These are phyloP conservation scores for Callipepla squamata DNA, from an alignment of 2,113 vertebrate genomes.

Conservation along the genomic window DNA sequence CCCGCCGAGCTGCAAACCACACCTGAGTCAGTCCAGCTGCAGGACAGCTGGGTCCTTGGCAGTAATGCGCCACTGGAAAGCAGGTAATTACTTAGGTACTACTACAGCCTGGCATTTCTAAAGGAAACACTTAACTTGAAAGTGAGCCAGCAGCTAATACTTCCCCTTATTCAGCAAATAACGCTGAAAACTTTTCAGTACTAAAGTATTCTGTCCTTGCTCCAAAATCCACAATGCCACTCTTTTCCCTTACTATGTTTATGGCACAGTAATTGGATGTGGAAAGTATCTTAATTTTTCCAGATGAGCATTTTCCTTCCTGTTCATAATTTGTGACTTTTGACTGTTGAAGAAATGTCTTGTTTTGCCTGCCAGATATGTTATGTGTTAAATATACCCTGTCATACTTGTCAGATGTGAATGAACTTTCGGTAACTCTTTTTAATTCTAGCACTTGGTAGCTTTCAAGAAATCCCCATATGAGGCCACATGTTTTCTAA, in stretches of 20 bases:
- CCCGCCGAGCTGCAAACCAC: slow-evolving; percentile 98
- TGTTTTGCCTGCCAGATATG: not conserved
- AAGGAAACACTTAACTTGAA: not conserved
- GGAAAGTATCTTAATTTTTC: not conserved
- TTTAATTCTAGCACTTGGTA: not conserved
- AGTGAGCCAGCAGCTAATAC: not conserved
- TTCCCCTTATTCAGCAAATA: not conserved
- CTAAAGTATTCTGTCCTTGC: not conserved
- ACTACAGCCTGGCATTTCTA: not conserved
- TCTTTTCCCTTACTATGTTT: not conserved
- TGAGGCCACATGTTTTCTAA: not conserved
- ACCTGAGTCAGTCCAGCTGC: slow-evolving; percentile 99
- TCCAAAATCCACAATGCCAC: not conserved
- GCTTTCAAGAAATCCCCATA: not conserved
- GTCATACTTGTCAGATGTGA: not conserved
- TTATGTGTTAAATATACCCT: not conserved
- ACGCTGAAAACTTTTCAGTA: not conserved
- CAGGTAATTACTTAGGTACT: slow-evolving; percentile 82
- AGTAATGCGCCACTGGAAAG: slow-evolving; percentile 99
- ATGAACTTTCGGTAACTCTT: not conserved
- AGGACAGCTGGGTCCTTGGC: slow-evolving; percentile 99
- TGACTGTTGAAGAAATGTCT: slow-evolving; percentile 1
- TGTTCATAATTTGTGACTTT: not conserved
- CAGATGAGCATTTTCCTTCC: not conserved
- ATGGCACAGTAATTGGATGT: not conserved